Conservation (phyloP, 2,797 vertebrate species). For the Anas acuta region DNA sequence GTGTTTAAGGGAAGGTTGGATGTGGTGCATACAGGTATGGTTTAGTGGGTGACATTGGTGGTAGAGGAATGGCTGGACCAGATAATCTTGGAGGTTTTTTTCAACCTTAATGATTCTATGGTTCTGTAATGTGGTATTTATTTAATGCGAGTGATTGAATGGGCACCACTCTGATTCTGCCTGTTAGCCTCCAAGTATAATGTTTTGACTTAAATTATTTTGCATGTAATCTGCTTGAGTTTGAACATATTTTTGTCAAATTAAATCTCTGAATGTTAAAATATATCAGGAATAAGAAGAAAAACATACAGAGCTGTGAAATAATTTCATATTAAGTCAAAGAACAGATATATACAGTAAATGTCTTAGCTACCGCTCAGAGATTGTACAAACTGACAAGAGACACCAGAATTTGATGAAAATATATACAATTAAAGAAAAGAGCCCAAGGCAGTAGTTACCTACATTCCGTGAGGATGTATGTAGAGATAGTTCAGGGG, state of each 20-base stretch:
- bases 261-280: slow-evolving; percentile 19
- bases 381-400: not conserved
- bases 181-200: not conserved
- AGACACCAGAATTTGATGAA: not conserved
- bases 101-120: too few species aligned
- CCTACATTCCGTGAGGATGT: not conserved
- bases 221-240: not conserved
- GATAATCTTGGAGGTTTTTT: too few species aligned
- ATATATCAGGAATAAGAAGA: not conserved
- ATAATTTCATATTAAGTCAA: not conserved
- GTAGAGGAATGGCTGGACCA: too few species aligned
- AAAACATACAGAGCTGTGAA: not conserved
- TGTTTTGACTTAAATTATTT: not conserved
- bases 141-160: not conserved
- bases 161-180: not conserved
- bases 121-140: not conserved
- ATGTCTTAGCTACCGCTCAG: not conserved
- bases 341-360: not conserved
- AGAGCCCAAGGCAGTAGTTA: not conserved
- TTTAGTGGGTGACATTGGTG: too few species aligned
- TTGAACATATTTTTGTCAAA: not conserved
- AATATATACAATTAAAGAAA: slow-evolving; percentile 29
- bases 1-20: too few species aligned
- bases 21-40: too few species aligned
- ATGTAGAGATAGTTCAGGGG: not conserved